Percentiles rank a stretch among this genome's conserved stretches.
Evolutionary conservation across 1,140 invertebrate species (phyloP).

Genomic region (Bombyx mandarina): DNA sequence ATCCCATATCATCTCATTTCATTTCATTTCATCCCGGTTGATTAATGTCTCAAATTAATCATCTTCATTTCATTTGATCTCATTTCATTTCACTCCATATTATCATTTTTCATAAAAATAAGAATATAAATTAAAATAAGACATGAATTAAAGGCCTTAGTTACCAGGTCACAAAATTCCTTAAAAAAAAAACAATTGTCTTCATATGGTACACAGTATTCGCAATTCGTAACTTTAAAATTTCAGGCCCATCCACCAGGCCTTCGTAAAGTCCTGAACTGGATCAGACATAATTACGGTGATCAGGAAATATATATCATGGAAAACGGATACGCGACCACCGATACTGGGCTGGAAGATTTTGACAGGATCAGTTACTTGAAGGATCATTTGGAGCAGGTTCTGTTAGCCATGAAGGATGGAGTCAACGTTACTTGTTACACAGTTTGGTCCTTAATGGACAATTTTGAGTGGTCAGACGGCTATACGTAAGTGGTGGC

Average conservation of each 20-base stretch:
- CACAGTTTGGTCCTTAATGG: slow-evolving; percentile 81
- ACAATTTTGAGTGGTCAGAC: slow-evolving; percentile 81
- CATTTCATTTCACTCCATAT: too few species aligned
- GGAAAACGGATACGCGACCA: slow-evolving; percentile 78
- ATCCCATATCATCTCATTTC: too few species aligned
- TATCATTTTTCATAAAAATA: too few species aligned
- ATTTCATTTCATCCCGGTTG: too few species aligned
- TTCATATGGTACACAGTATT: too few species aligned
- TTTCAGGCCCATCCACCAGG: slow-evolving; percentile 6
- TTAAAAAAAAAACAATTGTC: too few species aligned
- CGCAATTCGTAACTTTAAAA: background rate
- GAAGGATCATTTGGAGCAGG: slow-evolving; percentile 29
- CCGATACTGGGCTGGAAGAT: slow-evolving; percentile 64
- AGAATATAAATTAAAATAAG: too few species aligned
- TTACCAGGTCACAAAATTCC: too few species aligned
- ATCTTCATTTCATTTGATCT: too few species aligned
- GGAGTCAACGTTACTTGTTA: slow-evolving; percentile 79
- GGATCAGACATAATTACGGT: slow-evolving; percentile 65
- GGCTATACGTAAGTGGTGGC: slow-evolving; percentile 36
- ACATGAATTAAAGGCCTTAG: too few species aligned
- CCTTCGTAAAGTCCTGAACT: slow-evolving; percentile 3
- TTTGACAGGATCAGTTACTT: slow-evolving; percentile 52
- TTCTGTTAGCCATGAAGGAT: slow-evolving; percentile 33
- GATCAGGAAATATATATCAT: slow-evolving; percentile 75
- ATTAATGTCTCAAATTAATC: too few species aligned